Base-by-base conservation (phyloP, 1,140 invertebrate species). In the Coelopa frigida region DNA sequence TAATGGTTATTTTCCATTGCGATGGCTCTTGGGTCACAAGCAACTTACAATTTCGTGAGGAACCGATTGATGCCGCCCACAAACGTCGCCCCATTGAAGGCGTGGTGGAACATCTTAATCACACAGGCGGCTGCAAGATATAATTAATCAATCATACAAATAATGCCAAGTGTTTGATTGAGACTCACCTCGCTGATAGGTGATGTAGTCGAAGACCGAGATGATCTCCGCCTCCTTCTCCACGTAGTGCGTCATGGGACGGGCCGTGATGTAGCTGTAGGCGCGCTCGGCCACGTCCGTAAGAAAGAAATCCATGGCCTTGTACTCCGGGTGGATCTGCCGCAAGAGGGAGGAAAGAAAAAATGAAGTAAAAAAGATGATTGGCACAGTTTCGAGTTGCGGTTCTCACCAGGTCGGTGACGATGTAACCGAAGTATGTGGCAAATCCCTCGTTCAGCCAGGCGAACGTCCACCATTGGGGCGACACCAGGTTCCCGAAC, bases 271-370 rank as follows among this genome's bases (percentile, higher is more conserved):
- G 22, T 43, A 57, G 15, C 53, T 66, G n/a, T 54, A 62, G 1
- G 62, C 62, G 10, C 53, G 45, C 4, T 59, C 55, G 2, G 53
- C 56, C 35, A 58, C 57, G 24, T 84, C 75, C 5, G 83, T 66
- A 3, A 85, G 70, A 59, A 90, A 94, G 59, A 87, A 79, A 49
- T 88, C 82, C 77, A 84, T 80, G 73, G 87, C 82, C 53, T 77
- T 76, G 80, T 82, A 85, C 29, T 74, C 58, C 2, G 77, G 73
- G 31, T 76, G 72, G 3, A 83, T 73, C 70, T 79, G n/a, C 0
- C 27, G 8, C n/a, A 8, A 29, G n/a, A 29, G 8, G 8, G 8
- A 29, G n/a, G 8, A 29, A 29, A 29, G 8, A n/a, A 31, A 31
- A 31, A 31, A 31, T n/a, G n/a, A 8, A 10, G 8, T 31, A 31